These are phyloP conservation scores for Dryobotodes eremita DNA, from an alignment of 2,888 invertebrate species.

Conservation along the genomic window DNA sequence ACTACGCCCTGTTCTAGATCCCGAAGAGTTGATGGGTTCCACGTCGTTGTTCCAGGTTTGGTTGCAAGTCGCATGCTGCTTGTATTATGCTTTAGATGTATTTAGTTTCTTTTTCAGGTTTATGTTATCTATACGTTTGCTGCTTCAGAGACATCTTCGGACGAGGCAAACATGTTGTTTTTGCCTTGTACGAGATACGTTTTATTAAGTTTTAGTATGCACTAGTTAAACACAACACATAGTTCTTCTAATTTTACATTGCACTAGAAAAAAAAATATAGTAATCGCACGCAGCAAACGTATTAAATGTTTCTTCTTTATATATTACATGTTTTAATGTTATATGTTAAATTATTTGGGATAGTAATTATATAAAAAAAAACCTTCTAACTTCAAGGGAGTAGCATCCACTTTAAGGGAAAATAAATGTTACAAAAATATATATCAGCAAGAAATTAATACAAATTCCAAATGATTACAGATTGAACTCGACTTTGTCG, in stretches of 20 bases:
- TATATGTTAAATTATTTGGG: conserved; percentile 14
- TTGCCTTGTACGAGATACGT: conserved; percentile 13
- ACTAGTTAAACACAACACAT: conserved; percentile 8
- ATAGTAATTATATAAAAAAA: neutral
- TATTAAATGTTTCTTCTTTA: conserved; percentile 29
- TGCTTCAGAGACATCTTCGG: conserved; percentile 4
- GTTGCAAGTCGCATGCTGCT: conserved; percentile 84
- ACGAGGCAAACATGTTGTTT: neutral
- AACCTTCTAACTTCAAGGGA: neutral
- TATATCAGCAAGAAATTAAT: conserved; percentile 35
- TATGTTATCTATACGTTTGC: conserved; percentile 47
- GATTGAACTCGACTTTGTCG: conserved; percentile 89
- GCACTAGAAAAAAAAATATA: conserved; percentile 7
- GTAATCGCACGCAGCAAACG: conserved; percentile 43
- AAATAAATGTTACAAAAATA: neutral
- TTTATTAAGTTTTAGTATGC: neutral
- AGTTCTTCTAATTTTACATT: conserved; percentile 12
- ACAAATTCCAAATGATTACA: conserved; percentile 70
- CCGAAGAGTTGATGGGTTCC: conserved; percentile 61
- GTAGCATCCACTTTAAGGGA: no score
- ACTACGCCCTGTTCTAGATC: conserved; percentile 54
- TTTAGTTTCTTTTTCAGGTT: conserved; percentile 55
- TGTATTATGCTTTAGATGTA: conserved; percentile 74
- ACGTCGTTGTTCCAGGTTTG: conserved; percentile 68
- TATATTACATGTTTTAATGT: conserved; percentile 41